phyloP scores from a whole-genome alignment of 2,888 invertebrate genomes.

The Drosophila kambysellisi region DNA sequence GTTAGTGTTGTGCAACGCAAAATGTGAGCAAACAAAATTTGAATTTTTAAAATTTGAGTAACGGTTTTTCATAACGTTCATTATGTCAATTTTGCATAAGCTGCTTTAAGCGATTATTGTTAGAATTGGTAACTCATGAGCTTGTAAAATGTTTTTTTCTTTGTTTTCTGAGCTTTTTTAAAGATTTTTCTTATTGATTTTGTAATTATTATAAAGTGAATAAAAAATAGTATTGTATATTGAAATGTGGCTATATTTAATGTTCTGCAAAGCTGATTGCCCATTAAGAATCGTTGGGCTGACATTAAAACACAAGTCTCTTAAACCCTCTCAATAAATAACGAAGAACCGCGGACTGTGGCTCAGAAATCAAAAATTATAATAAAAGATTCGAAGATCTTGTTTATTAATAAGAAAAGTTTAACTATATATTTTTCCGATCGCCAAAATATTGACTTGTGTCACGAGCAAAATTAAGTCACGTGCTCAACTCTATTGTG shows the following conservation, averaged over 20 bases:
- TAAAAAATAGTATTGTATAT: not conserved
- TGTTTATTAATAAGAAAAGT: not conserved
- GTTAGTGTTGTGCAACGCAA: not conserved
- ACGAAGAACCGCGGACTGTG: not conserved
- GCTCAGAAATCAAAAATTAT: not conserved
- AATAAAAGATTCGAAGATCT: not conserved
- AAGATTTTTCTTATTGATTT: not conserved
- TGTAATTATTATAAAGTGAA: not conserved
- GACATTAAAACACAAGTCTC: not conserved
- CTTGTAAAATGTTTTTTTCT: not conserved
- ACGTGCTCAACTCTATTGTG: not conserved
- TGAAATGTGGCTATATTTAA: not conserved
- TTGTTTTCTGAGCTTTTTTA: not conserved
- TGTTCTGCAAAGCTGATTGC: not conserved
- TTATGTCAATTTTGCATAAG: not conserved
- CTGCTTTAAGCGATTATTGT: not conserved
- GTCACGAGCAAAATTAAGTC: not conserved
- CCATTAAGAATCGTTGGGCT: not conserved
- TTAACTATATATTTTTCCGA: not conserved
- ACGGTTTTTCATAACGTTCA: not conserved
- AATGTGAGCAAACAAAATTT: not conserved
- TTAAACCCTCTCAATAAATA: not conserved
- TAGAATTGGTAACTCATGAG: fast-evolving
- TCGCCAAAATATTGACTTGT: not conserved
- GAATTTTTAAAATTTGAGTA: not conserved